These are phyloP conservation scores for Diprion similis DNA, from an alignment of 1,140 invertebrate genomes.

Conservation along the genomic window DNA sequence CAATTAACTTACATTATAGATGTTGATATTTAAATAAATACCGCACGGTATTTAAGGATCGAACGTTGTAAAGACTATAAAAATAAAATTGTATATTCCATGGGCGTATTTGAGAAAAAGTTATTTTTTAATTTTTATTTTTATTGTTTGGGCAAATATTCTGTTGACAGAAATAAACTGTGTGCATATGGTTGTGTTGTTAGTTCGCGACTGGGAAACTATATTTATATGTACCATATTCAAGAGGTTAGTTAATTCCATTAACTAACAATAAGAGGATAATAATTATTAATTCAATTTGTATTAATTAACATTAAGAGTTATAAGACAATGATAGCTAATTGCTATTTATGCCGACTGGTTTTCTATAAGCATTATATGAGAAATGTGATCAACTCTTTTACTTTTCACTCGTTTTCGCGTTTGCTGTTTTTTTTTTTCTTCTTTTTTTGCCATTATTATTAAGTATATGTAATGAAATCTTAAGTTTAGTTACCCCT, in stretches of 20 bases:
- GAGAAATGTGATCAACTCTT: not conserved
- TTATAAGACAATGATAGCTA: not conserved
- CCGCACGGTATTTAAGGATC: slow-evolving; percentile 6
- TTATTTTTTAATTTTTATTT: slow-evolving; percentile 19
- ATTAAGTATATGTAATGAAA: too few relatives aligned
- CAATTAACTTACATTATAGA: too few relatives aligned
- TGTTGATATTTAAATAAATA: slow-evolving; percentile 19
- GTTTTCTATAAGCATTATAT: not conserved
- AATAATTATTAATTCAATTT: not conserved
- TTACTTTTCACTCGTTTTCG: not conserved
- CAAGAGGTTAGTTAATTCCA: not conserved
- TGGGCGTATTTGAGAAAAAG: slow-evolving; percentile 26
- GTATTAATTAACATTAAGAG: not conserved
- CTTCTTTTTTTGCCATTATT: too few relatives aligned
- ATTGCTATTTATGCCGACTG: not conserved
- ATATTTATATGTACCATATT: not conserved
- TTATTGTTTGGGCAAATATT: slow-evolving; percentile 17
- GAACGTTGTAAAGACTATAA: too few relatives aligned
- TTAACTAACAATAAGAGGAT: too few relatives aligned
- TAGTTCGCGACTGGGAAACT: slow-evolving; percentile 1
- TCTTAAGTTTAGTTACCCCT: not conserved
- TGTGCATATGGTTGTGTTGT: not conserved
- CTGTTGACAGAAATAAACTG: slow-evolving; percentile 3
- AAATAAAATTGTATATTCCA: too few relatives aligned
- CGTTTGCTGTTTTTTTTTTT: too few relatives aligned